Percentiles rank a stretch among this genome's conserved stretches.
Evolutionary conservation across 1,140 invertebrate species (phyloP).

Genomic region (Ceratitis capitata): DNA sequence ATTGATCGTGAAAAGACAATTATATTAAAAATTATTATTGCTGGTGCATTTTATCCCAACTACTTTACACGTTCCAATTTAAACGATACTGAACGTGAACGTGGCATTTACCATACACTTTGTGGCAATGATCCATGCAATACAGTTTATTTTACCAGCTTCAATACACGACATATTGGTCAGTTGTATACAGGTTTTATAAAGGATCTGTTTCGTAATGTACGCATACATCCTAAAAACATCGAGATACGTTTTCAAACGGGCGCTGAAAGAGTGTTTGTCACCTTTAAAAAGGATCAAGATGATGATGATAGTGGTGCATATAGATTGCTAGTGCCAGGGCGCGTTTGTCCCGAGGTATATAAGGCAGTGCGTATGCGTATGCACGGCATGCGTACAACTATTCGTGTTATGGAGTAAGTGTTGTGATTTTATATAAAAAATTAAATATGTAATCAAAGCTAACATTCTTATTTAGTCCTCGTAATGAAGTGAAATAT

Average conservation of each 20-base stretch:
- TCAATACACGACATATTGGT: conserved; percentile 77
- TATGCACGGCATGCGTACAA: conserved; percentile 67
- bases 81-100: conserved; percentile 69
- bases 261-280: conserved; percentile 68
- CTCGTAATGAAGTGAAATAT: conserved; percentile 46
- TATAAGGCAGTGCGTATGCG: conserved; percentile 83
- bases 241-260: conserved; percentile 74
- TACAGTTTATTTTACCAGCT: conserved; percentile 78
- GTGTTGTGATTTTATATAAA: neutral
- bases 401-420: conserved; percentile 67
- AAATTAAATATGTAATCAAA: neutral
- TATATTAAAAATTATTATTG: conserved; percentile 73
- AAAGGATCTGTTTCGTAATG: conserved; percentile 67
- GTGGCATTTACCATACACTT: conserved; percentile 71
- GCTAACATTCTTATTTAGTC: conserved; percentile 43
- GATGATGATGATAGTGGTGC: conserved; percentile 40
- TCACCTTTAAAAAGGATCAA: conserved; percentile 69
- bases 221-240: conserved; percentile 62
- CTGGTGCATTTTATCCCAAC: conserved; percentile 89
- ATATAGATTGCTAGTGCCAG: conserved; percentile 65
- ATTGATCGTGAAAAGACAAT: conserved; percentile 68
- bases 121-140: conserved; percentile 77
- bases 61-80: conserved; percentile 76
- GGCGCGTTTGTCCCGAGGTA: conserved; percentile 75
- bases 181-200: conserved; percentile 74